Base-by-base conservation (phyloP, 1,140 invertebrate species). In the Listronotus oregonensis region DNA sequence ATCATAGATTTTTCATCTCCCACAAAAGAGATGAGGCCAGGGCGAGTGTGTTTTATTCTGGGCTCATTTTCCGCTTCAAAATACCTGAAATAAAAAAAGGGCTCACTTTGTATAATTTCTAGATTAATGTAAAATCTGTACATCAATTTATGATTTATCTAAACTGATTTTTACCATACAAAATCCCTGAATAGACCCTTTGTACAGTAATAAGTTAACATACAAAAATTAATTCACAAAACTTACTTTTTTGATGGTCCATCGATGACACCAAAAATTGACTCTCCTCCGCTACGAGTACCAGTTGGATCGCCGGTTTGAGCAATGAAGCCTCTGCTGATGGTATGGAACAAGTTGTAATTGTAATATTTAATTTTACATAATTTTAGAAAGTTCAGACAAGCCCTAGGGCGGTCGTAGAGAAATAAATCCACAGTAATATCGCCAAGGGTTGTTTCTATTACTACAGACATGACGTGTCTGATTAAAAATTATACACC, bases 321-420 rank as follows among this genome's bases (percentile, higher is more conserved):
- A 1, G 97, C 96, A 69, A 99, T 95, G 75, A 99, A 98, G 71
- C 95, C 93, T 76, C 87, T 85, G 78, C 96, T 90, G 59, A 99
- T 90, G 0, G 90, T 91, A 76, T 98, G 94, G 78, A 99, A 97
- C 10, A 98, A 80, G 78, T 90, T 93, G 79, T 89, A 95, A 81
- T 99, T 99, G 85, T 99, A 99, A 80, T 97, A 99, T 78, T 99
- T 99, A 31, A 96, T 85, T 82, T 98, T 98, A 83, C 98, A 99
- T 32, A 99, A 82, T 80, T 99, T 99, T 32, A 99, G 76, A 76
- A 99, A 99, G 79, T 99, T 99, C 18, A 92, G 80, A 74, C 93
- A 96, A 72, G 93, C 93, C 88, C 84, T 75, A 37, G 96, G 96
- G 49, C 97, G 85, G 78, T 96, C 89, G 42, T 93, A 87, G 0